Conservation (phyloP, 2,888 invertebrate species). For the Ariolimax columbianus region DNA sequence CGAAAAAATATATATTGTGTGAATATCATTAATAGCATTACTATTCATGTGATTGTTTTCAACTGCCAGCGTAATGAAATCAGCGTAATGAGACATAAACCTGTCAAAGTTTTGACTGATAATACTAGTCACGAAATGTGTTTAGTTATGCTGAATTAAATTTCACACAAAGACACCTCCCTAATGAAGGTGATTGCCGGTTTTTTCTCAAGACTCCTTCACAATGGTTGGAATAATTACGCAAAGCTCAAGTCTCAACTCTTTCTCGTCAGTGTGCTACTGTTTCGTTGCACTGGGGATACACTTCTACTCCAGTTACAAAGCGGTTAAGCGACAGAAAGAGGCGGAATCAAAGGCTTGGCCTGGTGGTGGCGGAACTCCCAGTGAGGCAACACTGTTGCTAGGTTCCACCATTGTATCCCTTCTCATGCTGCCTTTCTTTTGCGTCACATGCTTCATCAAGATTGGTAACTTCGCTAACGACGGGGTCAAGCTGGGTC, state of each 20-base stretch:
- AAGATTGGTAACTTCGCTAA: conserved; percentile 88
- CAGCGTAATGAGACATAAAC: background rate
- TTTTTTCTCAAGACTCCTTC: background rate
- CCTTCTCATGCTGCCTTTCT: conserved; percentile 87
- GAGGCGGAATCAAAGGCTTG: conserved; percentile 57
- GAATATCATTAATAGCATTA: background rate
- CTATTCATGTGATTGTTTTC: background rate
- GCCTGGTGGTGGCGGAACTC: conserved; percentile 60
- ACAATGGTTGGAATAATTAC: conserved; percentile 63
- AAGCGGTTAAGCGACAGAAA: conserved; percentile 75
- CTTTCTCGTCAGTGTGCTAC: conserved; percentile 90
- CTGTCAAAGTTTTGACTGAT: background rate
- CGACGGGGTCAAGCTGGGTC: conserved; percentile 90
- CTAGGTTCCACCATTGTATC: conserved; percentile 83
- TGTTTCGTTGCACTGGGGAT: conserved; percentile 86
- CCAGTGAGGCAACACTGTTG: conserved; percentile 86
- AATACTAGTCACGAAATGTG: background rate
- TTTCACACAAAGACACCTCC: background rate
- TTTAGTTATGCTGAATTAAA: background rate
- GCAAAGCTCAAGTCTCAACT: conserved; percentile 81
- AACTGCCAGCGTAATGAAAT: background rate
- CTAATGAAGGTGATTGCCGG: background rate
- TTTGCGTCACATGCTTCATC: conserved; percentile 85
- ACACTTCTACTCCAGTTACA: conserved; percentile 80
- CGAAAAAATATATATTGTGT: background rate